Base-by-base conservation (phyloP, 2,797 vertebrate genomes). In the Acipenser transmontanus region DNA sequence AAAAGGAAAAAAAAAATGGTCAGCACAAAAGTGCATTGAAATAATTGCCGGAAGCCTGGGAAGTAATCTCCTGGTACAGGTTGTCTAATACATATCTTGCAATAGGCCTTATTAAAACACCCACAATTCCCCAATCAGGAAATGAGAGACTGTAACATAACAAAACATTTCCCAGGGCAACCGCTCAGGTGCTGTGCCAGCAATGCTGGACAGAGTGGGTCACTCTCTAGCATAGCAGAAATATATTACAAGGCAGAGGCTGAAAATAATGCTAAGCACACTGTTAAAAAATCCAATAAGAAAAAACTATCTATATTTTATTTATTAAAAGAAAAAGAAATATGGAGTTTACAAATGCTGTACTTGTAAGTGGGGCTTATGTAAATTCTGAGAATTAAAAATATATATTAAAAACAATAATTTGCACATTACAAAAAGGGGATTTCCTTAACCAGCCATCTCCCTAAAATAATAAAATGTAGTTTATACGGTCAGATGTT, bases 131-230 rank as follows among this genome's bases (percentile, higher is more conserved):
- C 79, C 81, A 78, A 86, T 84, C 82, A 85, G 85, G 84, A 88
- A 90, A 89, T 84, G 79, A 86, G 85, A 88, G 84, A 84, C 76
- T 77, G 82, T 83, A 89, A 86, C 81, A 79, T 71, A 85, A 87
- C 81, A 82, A 87, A 82, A 80, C 74, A 83, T 81, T 82, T 87
- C 87, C 85, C 87, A 83, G 78, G 85, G 83, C 76, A 81, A 82
- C 85, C 80, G 80, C 85, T 83, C 66, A 71, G 86, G 85, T 83
- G 68, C 48, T 6, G 67, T 73, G 86, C 89, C 89, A 77, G 72
- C 72, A 34, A 34, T 34, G 34, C 34, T 34, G 34, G 34, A 34
- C 34, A 3, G 34, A 34, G 34, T 34, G 34, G 34, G 34, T 34
- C 34, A 34, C 3, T 34, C 17, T 17, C 34, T 34, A 34, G 34